Percentiles rank a stretch among this genome's conserved stretches.
phyloP scores from a whole-genome alignment of 2,797 vertebrate species.

The Anomalospiza imberbis region DNA sequence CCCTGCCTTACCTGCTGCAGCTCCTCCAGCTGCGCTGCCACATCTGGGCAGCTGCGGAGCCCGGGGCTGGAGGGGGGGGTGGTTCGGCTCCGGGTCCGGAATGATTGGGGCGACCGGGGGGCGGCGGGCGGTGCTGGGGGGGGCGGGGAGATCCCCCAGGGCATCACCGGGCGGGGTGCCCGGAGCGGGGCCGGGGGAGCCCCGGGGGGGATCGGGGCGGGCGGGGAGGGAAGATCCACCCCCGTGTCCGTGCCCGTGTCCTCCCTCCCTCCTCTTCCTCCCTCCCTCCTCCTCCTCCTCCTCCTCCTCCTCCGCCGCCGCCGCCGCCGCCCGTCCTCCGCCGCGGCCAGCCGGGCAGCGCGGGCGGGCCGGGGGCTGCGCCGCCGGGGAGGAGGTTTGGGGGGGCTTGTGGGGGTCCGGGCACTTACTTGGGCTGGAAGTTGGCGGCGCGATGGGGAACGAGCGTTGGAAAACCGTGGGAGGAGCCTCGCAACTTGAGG shows the following conservation, averaged over 20 bases:
- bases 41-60: neutral
- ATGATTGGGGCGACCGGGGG: neutral
- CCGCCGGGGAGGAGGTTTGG: neutral
- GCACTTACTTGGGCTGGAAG: neutral
- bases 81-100: neutral
- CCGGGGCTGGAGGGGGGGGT: neutral
- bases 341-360: neutral
- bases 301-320: neutral
- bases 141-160: neutral
- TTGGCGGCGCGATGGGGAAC: slow-evolving; percentile 15
- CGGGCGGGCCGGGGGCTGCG: slow-evolving; percentile 11
- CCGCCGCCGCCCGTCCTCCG: slow-evolving; percentile 3
- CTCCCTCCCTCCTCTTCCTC: neutral
- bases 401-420: neutral
- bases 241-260: neutral
- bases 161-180: neutral
- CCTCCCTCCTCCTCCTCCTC: neutral
- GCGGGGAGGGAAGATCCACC: slow-evolving; percentile 11
- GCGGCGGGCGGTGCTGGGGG: neutral
- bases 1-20: neutral
- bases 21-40: neutral
- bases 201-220: neutral
- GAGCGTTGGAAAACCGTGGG: slow-evolving; percentile 81
- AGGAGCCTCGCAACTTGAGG: slow-evolving; percentile 87
- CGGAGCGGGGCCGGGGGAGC: neutral